phyloP scores from a whole-genome alignment of 2,888 invertebrate species.

The Plagodis dolabraria region DNA sequence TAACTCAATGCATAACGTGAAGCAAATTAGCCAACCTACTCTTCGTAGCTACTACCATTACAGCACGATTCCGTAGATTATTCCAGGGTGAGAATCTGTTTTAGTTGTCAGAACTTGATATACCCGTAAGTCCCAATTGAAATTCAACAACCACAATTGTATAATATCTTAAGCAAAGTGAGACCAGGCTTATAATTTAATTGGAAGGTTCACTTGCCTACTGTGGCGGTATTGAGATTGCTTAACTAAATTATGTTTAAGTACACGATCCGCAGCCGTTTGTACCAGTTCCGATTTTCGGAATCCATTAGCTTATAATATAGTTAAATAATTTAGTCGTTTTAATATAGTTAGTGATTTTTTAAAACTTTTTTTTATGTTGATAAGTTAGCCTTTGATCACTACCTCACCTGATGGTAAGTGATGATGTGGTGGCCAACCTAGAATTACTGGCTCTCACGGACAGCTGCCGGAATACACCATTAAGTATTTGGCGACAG shows the following conservation, averaged over 20 bases:
- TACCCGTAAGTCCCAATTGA: conserved; percentile 50
- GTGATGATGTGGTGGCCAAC: too few relatives aligned
- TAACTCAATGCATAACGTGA: too few relatives aligned
- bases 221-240: conserved; percentile 40
- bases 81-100: conserved; percentile 45
- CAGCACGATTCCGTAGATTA: conserved; percentile 39
- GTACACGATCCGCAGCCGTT: conserved; percentile 42
- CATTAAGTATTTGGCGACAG: too few relatives aligned
- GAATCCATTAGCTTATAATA: conserved; percentile 18
- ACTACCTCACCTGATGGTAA: too few relatives aligned
- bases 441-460: too few relatives aligned
- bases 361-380: too few relatives aligned
- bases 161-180: conserved; percentile 54
- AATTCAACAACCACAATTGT: conserved; percentile 57
- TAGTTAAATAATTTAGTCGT: background rate
- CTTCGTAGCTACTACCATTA: conserved; percentile 1
- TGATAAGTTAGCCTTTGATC: too few relatives aligned
- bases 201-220: conserved; percentile 49
- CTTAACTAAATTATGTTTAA: conserved; percentile 57
- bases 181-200: conserved; percentile 59
- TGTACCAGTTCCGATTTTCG: conserved; percentile 15
- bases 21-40: too few relatives aligned
- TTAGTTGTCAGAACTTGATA: conserved; percentile 46
- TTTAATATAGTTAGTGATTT: background rate
- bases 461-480: too few relatives aligned